Evolutionary conservation across 2,888 invertebrate species (phyloP), one percentile per base, ranked within the genome.

Genomic region (Cosmia pyralina): DNA sequence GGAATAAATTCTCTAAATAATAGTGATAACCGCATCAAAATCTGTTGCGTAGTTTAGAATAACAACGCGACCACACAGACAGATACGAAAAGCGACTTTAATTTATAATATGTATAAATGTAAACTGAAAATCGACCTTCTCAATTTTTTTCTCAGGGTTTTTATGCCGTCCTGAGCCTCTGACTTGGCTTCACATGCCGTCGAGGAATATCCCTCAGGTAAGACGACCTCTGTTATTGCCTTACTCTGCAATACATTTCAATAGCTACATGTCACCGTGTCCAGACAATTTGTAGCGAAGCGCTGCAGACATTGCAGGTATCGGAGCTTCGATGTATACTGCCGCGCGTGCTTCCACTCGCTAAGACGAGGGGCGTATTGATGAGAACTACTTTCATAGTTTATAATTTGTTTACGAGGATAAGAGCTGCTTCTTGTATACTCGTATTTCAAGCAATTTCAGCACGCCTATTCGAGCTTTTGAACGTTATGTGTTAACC

Each of bases 231-330:
- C 81, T 84, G 58, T 53, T 11, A 15, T 22, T 17, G 34, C 38
- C 28, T n/a, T 85, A 80, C 85, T 89, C 89, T 90, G 74, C 76
- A 89, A 85, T 84, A 85, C 79, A 88, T 90, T 88, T 88, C 84
- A 87, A 85, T 87, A 85, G 85, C 68, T 81, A 79, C 63, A 77
- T 87, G 89, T 87, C 83, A 79, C 84, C 65, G 78, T 83, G 89
- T 88, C 87, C 88, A 86, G 81, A 73, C 87, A 89, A 92, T 92
- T 91, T 90, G 89, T 88, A 84, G 79, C 68, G 72, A 75, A 72
- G 76, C 79, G 65, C 74, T 64, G 28, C 78, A 83, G 75, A 73
- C 71, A 58, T 72, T 60, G 28, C 78, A 81, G 81, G 83, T 74
- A 82, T 72, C 55, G 17, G 17, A 28, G 34, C 22, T 50, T 74